These are phyloP conservation scores for Xiphorhynchus erythropygius DNA, from an alignment of 2,797 vertebrate genomes.

Conservation along the genomic window DNA sequence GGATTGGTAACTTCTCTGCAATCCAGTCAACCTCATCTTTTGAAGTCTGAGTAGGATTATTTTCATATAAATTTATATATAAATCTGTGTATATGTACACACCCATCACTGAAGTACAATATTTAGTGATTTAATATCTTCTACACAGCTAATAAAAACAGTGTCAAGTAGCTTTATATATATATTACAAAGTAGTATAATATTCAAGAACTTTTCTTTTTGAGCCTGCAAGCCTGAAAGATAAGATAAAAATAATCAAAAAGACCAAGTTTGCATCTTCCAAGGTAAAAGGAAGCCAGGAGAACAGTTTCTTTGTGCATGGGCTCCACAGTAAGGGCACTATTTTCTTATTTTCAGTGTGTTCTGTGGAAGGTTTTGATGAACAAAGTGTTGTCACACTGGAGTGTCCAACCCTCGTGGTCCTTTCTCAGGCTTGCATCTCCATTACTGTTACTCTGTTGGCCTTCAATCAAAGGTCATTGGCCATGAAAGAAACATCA, in stretches of 20 bases:
- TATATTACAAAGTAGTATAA: not conserved
- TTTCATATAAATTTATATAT: not conserved
- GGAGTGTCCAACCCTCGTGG: accelerated
- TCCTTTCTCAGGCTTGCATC: not conserved
- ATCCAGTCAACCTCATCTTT: not conserved
- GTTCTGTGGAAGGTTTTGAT: not conserved
- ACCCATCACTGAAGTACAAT: not conserved
- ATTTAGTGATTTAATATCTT: not conserved
- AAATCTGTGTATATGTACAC: not conserved
- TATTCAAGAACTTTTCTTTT: not conserved
- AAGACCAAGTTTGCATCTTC: not conserved
- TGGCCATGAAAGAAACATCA: not conserved
- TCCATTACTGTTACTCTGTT: not conserved
- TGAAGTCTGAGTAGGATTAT: not conserved
- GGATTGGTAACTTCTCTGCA: not conserved
- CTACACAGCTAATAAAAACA: not conserved
- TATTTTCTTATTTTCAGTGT: not conserved
- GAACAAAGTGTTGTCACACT: not conserved
- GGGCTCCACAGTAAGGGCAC: not conserved
- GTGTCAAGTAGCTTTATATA: not conserved
- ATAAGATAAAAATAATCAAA: not conserved
- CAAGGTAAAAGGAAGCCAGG: not conserved
- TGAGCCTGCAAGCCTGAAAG: not conserved
- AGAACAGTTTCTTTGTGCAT: not conserved
- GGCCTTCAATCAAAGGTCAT: not conserved